Percentiles rank a stretch among this genome's conserved stretches.
Evolutionary conservation across 2,797 vertebrate species (phyloP).

Genomic region (Oreochromis grahami): DNA sequence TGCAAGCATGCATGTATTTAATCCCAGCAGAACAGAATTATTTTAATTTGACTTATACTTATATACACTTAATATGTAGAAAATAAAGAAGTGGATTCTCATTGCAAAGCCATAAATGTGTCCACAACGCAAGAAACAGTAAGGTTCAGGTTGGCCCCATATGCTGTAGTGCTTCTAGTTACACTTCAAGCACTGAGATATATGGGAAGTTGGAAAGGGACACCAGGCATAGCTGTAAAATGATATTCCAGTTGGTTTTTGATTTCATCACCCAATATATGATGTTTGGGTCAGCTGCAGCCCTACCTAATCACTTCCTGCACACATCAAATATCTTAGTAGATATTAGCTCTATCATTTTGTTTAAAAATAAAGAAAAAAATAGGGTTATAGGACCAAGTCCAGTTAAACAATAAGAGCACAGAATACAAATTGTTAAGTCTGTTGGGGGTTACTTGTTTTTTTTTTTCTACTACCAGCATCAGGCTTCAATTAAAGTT

Average conservation of each 20-base stretch:
- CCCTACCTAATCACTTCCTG: not conserved
- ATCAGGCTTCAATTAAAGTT: not conserved
- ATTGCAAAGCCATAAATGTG: not conserved
- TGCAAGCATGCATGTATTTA: not conserved
- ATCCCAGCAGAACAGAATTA: not conserved
- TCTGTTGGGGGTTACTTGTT: rapidly evolving
- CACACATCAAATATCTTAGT: rapidly evolving
- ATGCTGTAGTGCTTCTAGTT: not conserved
- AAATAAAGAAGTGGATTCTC: not conserved
- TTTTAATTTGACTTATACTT: not conserved
- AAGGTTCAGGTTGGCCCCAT: not conserved
- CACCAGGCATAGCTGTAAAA: not conserved
- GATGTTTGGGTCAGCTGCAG: not conserved
- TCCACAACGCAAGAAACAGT: not conserved
- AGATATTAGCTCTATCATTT: not conserved
- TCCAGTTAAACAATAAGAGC: not conserved
- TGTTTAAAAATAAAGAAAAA: not conserved
- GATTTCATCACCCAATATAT: not conserved
- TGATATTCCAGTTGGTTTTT: not conserved
- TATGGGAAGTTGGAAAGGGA: not conserved
- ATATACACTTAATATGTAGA: not conserved
- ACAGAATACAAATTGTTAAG: not conserved
- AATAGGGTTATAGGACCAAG: rapidly evolving
- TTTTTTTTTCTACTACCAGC: rapidly evolving
- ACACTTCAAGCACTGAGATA: not conserved